Conservation (phyloP, 1,140 invertebrate genomes). For the Sarcophaga bullata region DNA sequence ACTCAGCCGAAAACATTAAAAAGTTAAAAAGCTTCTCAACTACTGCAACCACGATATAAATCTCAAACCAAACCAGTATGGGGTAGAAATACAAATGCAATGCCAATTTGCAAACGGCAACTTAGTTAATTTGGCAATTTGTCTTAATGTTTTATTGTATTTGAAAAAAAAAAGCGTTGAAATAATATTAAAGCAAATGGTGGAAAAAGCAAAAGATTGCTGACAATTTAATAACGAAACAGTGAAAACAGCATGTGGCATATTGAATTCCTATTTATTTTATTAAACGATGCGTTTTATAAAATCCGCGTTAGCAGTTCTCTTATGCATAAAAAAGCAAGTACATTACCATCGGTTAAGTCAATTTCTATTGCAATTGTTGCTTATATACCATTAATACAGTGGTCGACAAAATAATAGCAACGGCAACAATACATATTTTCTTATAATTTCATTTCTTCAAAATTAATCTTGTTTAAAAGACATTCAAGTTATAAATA, state of each 20-base stretch:
- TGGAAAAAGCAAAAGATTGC: slow-evolving; percentile 8
- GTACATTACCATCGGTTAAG: too few species aligned
- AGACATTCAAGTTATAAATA: too few species aligned
- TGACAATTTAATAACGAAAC: slow-evolving; percentile 21
- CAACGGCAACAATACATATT: too few species aligned
- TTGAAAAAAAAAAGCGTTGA: neutral
- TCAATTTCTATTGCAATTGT: too few species aligned
- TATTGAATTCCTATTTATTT: neutral
- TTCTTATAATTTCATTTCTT: too few species aligned
- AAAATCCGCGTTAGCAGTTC: too few species aligned
- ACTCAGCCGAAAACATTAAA: neutral
- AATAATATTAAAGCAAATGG: slow-evolving; percentile 6
- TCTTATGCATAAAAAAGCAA: too few species aligned
- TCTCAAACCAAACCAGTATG: neutral
- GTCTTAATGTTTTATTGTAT: neutral
- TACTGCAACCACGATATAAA: neutral
- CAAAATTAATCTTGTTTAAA: too few species aligned
- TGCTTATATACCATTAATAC: too few species aligned
- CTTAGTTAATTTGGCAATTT: neutral
- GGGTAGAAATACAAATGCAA: neutral
- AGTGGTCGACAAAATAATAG: too few species aligned
- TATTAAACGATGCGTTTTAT: too few species aligned
- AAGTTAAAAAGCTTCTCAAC: neutral
- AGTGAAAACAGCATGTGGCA: neutral
- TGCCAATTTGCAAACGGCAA: neutral